Base-by-base conservation (phyloP, 2,113 vertebrate genomes). In the Nannobrachium achirus region DNA sequence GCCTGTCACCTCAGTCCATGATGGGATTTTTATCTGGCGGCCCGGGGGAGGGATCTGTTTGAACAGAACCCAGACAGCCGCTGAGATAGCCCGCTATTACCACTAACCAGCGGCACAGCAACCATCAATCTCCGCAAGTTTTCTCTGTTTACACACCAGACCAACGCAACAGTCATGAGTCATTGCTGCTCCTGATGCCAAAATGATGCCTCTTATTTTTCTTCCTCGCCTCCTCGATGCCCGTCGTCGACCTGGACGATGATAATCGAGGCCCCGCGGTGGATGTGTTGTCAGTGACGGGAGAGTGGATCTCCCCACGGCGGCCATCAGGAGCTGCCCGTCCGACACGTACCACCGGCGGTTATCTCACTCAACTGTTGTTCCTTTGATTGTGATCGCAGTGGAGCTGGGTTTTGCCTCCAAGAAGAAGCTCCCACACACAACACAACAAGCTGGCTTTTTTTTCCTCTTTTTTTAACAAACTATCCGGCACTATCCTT, bases 11-110 rank as follows among this genome's bases (percentile, higher is more conserved):
- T 81, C 56, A n/a, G 14, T 42, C 73, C 63, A 66, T 89, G 82
- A 89, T 89, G 80, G 78, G 84, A 80, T 87, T 88, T 88, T 90
- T 89, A 89, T 90, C 85, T 85, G 63, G 52, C 59, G 51, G 75
- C 80, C 80, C 75, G 79, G 71, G 81, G 86, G 87, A 87, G 73
- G 81, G 79, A 87, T 84, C 67, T 83, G 88, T 86, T 81, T 76
- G 76, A 87, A 84, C 67, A 73, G 83, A 83, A 69, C 72, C 65
- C 75, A 73, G 85, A 84, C 81, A 86, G 86, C 62, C 63, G 46
- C 46, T 19, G 69, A 85, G 86, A 92, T 83, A 86, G 78, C 80
- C 76, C 76, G 76, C 81, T 71, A 89, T 89, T 88, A 89, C 75
- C 68, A 70, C 59, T 69, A 75, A 58, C 69, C 62, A 53, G 64